phyloP scores from a whole-genome alignment of 2,113 vertebrate species.

The Nycticorax nycticorax region DNA sequence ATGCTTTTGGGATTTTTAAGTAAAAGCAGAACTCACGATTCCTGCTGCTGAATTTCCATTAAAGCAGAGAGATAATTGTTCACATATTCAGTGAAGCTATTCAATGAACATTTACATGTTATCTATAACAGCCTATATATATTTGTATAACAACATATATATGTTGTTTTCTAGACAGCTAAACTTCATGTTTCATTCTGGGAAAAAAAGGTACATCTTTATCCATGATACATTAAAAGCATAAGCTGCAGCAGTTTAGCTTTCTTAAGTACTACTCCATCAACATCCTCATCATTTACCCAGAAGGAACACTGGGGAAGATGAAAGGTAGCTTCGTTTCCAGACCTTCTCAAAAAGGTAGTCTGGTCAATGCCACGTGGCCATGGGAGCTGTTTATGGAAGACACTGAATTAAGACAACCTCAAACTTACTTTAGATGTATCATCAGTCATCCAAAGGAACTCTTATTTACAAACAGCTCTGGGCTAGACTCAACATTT shows the following conservation, averaged over 20 bases:
- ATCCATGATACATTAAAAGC: background rate
- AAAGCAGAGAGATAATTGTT: background rate
- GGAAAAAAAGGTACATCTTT: background rate
- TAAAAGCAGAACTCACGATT: background rate
- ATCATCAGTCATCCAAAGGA: background rate
- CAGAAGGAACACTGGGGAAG: background rate
- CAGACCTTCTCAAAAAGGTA: background rate
- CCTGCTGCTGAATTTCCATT: background rate
- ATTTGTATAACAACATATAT: background rate
- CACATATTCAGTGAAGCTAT: background rate
- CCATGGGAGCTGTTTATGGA: background rate
- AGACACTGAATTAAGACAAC: background rate
- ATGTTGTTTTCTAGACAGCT: background rate
- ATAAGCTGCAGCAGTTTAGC: background rate
- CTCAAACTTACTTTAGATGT: background rate
- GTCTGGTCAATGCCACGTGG: background rate
- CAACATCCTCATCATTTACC: background rate
- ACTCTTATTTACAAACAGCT: background rate
- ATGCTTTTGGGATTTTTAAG: background rate
- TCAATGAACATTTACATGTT: background rate
- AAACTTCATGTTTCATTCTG: background rate
- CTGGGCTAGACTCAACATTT: background rate
- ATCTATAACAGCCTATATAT: background rate
- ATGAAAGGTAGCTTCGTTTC: conserved; percentile 12
- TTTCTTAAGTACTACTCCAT: background rate